Evolutionary conservation across 2,888 invertebrate genomes (phyloP).

Genomic region (Cecidostiba fungosa): DNA sequence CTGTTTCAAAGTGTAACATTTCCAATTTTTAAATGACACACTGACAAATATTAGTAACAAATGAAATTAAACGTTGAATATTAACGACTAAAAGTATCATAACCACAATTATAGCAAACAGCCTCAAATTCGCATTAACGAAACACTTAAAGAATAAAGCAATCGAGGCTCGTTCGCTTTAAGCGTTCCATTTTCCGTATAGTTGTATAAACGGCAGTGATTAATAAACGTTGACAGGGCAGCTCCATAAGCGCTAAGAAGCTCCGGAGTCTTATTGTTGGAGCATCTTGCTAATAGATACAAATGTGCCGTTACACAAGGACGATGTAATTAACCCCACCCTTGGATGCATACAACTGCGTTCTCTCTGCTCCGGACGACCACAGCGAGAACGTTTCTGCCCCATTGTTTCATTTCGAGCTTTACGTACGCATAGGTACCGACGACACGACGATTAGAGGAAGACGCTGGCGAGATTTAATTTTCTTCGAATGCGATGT

Average conservation of each 20-base stretch:
- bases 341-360: background rate
- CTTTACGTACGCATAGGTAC: background rate
- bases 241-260: slow-evolving; percentile 64
- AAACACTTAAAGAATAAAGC: slow-evolving; percentile 13
- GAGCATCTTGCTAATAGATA: slow-evolving; percentile 71
- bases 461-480: slow-evolving; percentile 17
- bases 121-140: background rate
- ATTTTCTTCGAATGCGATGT: background rate
- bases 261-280: slow-evolving; percentile 69
- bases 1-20: too few relatives aligned
- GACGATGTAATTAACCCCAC: slow-evolving; percentile 67
- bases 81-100: too few relatives aligned
- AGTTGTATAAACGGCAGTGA: background rate
- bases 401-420: slow-evolving; percentile 4
- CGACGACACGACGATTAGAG: slow-evolving; percentile 1
- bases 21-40: too few relatives aligned
- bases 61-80: too few relatives aligned
- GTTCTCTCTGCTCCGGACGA: background rate
- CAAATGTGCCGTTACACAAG: slow-evolving; percentile 69
- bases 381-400: background rate
- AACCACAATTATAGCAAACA: background rate
- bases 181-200: slow-evolving; percentile 24
- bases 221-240: slow-evolving; percentile 23
- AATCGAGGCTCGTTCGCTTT: background rate
- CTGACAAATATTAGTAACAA: too few relatives aligned